Conservation (phyloP, 2,888 invertebrate genomes). For the Folsomia manolachei region DNA sequence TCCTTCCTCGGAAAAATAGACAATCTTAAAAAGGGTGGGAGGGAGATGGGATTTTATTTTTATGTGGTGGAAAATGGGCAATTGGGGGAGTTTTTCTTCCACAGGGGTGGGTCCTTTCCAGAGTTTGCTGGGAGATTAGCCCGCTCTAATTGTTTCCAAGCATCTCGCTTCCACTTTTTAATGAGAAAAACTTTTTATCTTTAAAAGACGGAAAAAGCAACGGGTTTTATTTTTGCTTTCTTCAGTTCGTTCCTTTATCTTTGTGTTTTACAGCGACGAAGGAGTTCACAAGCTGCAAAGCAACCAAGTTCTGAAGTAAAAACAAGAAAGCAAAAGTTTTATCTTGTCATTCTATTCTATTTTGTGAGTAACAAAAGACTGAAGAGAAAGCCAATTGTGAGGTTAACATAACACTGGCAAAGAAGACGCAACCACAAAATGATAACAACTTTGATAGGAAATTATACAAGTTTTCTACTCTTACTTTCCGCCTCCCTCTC, state of each 20-base stretch:
- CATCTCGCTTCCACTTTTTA: not conserved
- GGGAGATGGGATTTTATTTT: no score
- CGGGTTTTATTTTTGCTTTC: not conserved
- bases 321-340: conserved; percentile 2
- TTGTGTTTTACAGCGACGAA: not conserved
- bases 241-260: not conserved
- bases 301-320: not conserved
- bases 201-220: not conserved
- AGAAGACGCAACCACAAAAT: not conserved
- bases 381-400: no score
- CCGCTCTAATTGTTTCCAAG: conserved; percentile 5
- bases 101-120: no score
- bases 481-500: not conserved
- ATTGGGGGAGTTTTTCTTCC: not conserved
- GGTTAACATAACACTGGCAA: no score
- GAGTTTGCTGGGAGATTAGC: not conserved
- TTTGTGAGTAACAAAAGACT: not conserved
- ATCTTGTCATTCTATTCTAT: not conserved
- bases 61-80: conserved; percentile 6
- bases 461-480: not conserved
- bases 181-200: conserved; percentile 9
- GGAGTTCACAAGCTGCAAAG: not conserved
- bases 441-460: not conserved
- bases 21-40: not conserved
- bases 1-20: not conserved